A percentile compares a stretch with the other conserved stretches of the same genome.
These are phyloP conservation scores for Campoletis sonorensis DNA, from an alignment of 1,140 invertebrate species.

Conservation along the genomic window DNA sequence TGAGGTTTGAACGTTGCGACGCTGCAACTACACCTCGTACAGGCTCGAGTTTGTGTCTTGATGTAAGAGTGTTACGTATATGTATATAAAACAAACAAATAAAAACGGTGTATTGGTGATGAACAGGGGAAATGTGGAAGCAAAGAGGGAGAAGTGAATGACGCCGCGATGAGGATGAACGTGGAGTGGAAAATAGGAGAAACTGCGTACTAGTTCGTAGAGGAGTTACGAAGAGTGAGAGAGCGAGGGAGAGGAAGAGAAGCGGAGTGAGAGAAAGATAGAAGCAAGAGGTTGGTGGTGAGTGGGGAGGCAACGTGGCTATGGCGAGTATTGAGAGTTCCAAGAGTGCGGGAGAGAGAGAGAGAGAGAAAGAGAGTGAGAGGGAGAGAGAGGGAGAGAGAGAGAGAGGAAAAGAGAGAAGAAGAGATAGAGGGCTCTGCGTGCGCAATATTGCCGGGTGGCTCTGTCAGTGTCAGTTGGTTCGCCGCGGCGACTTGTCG, in stretches of 20 bases:
- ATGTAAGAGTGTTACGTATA: not conserved
- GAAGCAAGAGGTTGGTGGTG: not conserved
- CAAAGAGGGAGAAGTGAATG: not conserved
- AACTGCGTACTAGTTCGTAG: slow-evolving; percentile 19
- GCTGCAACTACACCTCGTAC: not conserved
- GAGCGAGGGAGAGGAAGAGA: not conserved
- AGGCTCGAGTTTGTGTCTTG: not conserved
- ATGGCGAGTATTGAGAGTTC: not conserved
- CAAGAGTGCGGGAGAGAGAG: not conserved
- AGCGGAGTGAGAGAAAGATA: not conserved
- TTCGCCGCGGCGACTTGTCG: slow-evolving; percentile 58
- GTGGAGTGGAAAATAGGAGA: not conserved
- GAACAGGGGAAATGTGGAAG: not conserved
- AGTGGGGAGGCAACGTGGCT: not conserved
- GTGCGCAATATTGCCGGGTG: slow-evolving; percentile 48
- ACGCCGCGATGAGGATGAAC: slow-evolving; percentile 15
- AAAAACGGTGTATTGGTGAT: not conserved
- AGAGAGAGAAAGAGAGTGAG: not conserved
- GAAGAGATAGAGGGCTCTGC: slow-evolving; percentile 41
- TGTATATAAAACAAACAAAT: not conserved
- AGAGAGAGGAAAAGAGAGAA: not conserved
- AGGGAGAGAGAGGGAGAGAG: not conserved
- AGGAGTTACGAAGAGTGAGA: not conserved
- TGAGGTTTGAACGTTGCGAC: not conserved
- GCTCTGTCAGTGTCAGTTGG: slow-evolving; percentile 62